Conservation (phyloP, 2,888 invertebrate genomes). For the Antitype chi region DNA sequence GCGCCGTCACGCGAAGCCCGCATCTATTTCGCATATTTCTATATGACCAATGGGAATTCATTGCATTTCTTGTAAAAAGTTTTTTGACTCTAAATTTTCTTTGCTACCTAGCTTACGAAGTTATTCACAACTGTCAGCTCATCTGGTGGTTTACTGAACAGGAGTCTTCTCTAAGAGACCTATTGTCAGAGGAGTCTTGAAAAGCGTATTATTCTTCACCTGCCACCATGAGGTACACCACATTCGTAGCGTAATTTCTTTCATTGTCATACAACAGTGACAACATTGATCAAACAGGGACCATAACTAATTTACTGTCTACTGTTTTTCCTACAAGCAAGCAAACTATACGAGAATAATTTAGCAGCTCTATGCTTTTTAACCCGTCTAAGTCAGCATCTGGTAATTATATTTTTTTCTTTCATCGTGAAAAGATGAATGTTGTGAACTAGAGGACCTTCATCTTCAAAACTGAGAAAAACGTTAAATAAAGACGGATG, state of each 20-base stretch:
- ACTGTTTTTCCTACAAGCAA: background rate
- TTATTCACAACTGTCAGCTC: background rate
- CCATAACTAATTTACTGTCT: background rate
- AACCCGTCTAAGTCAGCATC: background rate
- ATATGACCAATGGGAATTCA: conserved; percentile 15
- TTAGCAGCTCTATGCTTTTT: background rate
- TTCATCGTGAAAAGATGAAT: background rate
- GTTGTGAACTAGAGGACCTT: background rate
- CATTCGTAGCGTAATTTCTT: background rate
- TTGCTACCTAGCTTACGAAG: background rate
- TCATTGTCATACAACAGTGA: background rate
- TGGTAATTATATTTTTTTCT: background rate
- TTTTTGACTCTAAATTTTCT: background rate
- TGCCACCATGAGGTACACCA: background rate
- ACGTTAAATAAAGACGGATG: background rate
- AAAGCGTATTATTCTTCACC: background rate
- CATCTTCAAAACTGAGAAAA: background rate
- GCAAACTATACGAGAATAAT: background rate
- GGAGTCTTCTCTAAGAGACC: background rate
- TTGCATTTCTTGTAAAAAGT: conserved; percentile 10
- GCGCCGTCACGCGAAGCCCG: conserved; percentile 55
- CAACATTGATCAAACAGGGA: background rate
- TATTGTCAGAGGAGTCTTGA: background rate
- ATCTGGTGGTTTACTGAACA: background rate
- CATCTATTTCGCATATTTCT: conserved; percentile 48